Base-by-base conservation (phyloP, 2,113 vertebrate genomes). In the Ictalurus furcatus region DNA sequence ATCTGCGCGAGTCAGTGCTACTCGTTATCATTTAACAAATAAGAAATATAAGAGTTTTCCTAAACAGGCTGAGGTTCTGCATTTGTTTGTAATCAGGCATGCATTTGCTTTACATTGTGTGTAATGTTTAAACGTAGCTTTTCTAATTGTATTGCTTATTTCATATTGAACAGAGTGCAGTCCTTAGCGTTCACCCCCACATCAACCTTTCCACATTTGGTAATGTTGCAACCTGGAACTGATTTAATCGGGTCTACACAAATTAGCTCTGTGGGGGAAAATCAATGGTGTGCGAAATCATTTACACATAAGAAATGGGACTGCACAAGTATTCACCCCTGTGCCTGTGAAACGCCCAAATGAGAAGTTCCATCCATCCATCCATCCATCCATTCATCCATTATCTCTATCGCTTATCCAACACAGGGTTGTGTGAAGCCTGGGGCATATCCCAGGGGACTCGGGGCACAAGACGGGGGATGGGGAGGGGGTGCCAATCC, bases 1-100 rank as follows among this genome's bases (percentile, higher is more conserved):
- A 86, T 73, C 59, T 91, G 91, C 87, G 91, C 88, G 90, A 90
- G 90, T 89, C 86, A 91, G 88, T 88, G 91, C 89, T 40, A 28
- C 37, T 83, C n/a, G n/a, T 73, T 79, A 85, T 90, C 81, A 79
- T 30, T 80, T 37, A 88, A 58, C 58, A 37, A 7, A 56, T 25
- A 88, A 63, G 28, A 17, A 40, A 58, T 44, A 78, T 37, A 28
- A 79, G 23, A 56, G 28, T 56, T 52, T 0, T 52, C 23, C 25
- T 81, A 30, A 56, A 56, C n/a, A 81, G 52, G 16, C 28, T 11
- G 78, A 30, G 16, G 84, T 93, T 48, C 90, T 91, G 91, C 25
- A 28, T 89, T 54, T 71, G 65, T 80, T 67, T 84, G 48, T 6
- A 30, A 78, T 78, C 12, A n/a, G 23, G 6, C 73, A 48, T 63